phyloP scores from a whole-genome alignment of 2,888 invertebrate genomes.

The Trissoscelio sp. region DNA sequence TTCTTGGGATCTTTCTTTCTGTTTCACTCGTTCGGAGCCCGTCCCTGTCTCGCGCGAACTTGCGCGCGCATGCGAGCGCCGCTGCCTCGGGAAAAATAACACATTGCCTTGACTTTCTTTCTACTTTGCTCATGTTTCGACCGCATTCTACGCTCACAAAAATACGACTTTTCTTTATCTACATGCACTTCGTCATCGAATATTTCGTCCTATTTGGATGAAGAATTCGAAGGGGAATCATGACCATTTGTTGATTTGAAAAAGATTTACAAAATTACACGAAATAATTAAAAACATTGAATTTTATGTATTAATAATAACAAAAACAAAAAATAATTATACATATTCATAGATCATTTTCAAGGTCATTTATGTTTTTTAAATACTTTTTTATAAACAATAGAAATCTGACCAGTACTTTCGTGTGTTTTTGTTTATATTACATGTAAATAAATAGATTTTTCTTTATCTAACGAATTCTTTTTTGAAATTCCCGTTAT shows the following conservation, averaged over 20 bases:
- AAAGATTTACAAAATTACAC: neutral
- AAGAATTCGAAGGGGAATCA: conserved; percentile 17
- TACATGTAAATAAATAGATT: too few relatives aligned
- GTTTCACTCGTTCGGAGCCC: conserved; percentile 29
- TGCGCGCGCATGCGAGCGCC: conserved; percentile 62
- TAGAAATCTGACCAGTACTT: too few relatives aligned
- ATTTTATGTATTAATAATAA: too few relatives aligned
- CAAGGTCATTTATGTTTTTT: too few relatives aligned
- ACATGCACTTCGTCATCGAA: conserved; percentile 52
- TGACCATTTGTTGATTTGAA: neutral
- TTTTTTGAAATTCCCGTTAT: too few relatives aligned
- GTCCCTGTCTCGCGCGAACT: conserved; percentile 58
- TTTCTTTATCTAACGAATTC: too few relatives aligned
- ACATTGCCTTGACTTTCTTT: conserved; percentile 69
- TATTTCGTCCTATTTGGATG: conserved; percentile 48
- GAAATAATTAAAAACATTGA: too few relatives aligned
- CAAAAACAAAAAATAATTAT: too few relatives aligned
- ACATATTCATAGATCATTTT: too few relatives aligned
- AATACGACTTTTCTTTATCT: conserved; percentile 69
- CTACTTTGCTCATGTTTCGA: conserved; percentile 67
- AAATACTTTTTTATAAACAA: too few relatives aligned
- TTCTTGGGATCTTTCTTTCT: conserved; percentile 50
- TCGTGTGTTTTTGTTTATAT: too few relatives aligned
- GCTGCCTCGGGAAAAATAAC: conserved; percentile 72
- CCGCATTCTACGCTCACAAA: conserved; percentile 67